A percentile compares a stretch with the other conserved stretches of the same genome.
These are phyloP conservation scores for Atlantisia rogersi DNA, from an alignment of 2,113 vertebrate genomes.

Conservation along the genomic window DNA sequence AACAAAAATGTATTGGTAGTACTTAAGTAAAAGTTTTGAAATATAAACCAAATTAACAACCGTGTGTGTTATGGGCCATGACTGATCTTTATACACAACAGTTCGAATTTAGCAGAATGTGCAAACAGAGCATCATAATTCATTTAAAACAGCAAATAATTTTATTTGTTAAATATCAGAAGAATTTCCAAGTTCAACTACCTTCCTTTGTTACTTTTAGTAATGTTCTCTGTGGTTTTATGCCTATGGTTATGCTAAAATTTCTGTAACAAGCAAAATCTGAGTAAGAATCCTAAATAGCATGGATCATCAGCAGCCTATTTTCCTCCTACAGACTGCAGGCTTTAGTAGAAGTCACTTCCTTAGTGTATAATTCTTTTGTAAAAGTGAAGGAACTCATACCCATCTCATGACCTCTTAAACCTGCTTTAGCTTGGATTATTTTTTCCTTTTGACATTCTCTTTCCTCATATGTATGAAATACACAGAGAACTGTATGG, in stretches of 20 bases:
- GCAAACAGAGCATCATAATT: background rate
- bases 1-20: background rate
- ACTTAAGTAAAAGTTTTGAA: background rate
- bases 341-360: background rate
- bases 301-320: background rate
- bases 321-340: background rate
- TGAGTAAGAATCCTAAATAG: background rate
- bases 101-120: background rate
- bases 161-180: background rate
- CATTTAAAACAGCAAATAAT: background rate
- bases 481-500: background rate
- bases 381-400: background rate
- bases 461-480: background rate
- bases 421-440: background rate
- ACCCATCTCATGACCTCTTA: background rate
- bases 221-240: background rate
- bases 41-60: background rate
- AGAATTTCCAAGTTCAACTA: constrained; percentile 1
- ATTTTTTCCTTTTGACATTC: background rate
- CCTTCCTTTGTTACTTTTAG: constrained; percentile 7
- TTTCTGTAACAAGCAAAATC: constrained; percentile 17
- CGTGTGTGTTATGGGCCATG: background rate
- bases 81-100: background rate
- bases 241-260: constrained; percentile 1
- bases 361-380: background rate